Evolutionary conservation across 1,140 invertebrate species (phyloP), one percentile per base, ranked within the genome.

Genomic region (Parasteatoda tepidariorum): DNA sequence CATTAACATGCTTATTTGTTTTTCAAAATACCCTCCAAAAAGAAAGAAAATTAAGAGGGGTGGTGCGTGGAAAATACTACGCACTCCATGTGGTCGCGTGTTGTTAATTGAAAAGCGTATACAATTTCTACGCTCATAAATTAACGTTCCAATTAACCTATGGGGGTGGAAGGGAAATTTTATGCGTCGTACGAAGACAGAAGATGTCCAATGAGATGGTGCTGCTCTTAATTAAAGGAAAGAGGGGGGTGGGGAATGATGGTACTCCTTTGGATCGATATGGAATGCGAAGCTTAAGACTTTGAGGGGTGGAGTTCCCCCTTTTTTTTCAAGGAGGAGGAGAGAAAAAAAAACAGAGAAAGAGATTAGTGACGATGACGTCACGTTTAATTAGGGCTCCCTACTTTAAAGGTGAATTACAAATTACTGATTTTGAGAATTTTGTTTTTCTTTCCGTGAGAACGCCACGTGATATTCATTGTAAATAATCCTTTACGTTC

Each of bases 151-250:
- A 83, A 83, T 83, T 74, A 83, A 64, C 54, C 68, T 24, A 82
- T 31, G 18, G 70, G 38, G 64, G 26, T 57, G n/a, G 33, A 13
- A 41, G 38, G 68, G 59, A 34, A 67, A 83, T 64, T 73, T 66
- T 66, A 73, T 74, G 70, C 54, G 54, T 26, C n/a, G 31, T 31
- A 26, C 24, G 31, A 54, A 70, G 54, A 83, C 68, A 66, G 31
- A 66, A 57, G 81, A 59, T 48, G 41, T 24, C 81, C 81, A 83
- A 83, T 83, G 81, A 83, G 70, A 83, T 54, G 54, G 24, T 24
- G 68, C 61, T 33, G 64, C 66, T 62, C 81, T 74, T 83, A 83
- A 83, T 83, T 83, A 83, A 83, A 33, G 70, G 70, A 6, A 34
- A n/a, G 1, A 4, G 34, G 62, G 26, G 59, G 18, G 34, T 34